Evolutionary conservation across 2,888 invertebrate genomes (phyloP), one percentile per base, ranked within the genome.

Genomic region (Diaperis boleti): DNA sequence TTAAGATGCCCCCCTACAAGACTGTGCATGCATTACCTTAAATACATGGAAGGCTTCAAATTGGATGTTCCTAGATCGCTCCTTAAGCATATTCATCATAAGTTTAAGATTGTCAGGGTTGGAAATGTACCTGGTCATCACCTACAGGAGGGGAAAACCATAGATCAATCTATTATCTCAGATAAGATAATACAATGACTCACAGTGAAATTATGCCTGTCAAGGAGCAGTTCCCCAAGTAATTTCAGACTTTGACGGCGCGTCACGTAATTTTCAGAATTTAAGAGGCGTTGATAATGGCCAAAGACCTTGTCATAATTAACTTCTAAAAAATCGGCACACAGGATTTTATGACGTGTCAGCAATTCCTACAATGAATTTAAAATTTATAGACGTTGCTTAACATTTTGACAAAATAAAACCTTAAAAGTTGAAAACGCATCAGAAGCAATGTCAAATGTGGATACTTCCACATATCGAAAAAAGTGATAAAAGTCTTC

Each of bases 21-120:
- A 15, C n/a, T n/a, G n/a, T n/a, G n/a, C n/a, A n/a, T n/a, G n/a
- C n/a, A 66, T 75, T 83, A 96, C 96, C 92, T 99, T 99, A 87
- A 99, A 99, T 77, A 99, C 99, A 82, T 99, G 99, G 88, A 99
- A 99, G 84, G 99, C 99, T 87, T 99, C 99, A 85, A 99, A 99
- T 84, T 99, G 99, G 80, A 99, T 99, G 86, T 98, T 99, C 77
- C 98, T 91, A 75, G 98, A 97, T 82, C 98, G 96, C 82, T 99
- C 98, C 85, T 97, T 95, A 79, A 99, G 87, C 97, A 99, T 96
- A 83, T 98, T 99, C 99, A 99, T 99, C 98, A 99, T 99, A 72
- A 99, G 87, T 83, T 98, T 99, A 71, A 99, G 88, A 86, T 99
- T 99, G 82, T 99, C 99, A 20, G 98, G 98, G 84, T 98, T 98